Percentiles rank a stretch among this genome's conserved stretches.
phyloP scores from a whole-genome alignment of 2,113 vertebrate species.

The Gymnocephalus cernua region DNA sequence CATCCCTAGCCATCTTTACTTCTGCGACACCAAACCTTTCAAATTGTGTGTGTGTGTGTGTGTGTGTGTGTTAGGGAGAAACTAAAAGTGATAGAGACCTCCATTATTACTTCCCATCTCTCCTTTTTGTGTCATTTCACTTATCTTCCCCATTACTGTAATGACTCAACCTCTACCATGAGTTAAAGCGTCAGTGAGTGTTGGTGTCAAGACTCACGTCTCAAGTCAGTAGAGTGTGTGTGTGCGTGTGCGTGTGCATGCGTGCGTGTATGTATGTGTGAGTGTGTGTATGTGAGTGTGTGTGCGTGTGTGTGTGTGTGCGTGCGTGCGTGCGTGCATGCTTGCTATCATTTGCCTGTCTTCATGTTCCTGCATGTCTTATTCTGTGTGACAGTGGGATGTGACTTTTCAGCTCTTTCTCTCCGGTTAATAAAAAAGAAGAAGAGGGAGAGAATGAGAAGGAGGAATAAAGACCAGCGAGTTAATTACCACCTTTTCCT shows the following conservation, averaged over 20 bases:
- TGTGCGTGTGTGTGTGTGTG: conserved; percentile 18
- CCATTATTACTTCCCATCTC: conserved; percentile 4
- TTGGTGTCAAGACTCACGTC: conserved; percentile 48
- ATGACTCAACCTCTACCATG: conserved; percentile 51
- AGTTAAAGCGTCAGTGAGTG: conserved; percentile 21
- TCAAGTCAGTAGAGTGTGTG: neutral
- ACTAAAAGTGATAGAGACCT: conserved; percentile 30
- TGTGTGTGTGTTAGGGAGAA: neutral
- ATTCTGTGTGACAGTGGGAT: conserved; percentile 50
- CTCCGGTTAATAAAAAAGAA: conserved; percentile 41
- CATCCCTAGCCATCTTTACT: neutral
- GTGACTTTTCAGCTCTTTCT: conserved; percentile 51
- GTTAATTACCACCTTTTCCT: conserved; percentile 76
- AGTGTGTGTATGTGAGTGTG: conserved; percentile 16
- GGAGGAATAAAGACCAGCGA: conserved; percentile 65
- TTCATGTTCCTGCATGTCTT: conserved; percentile 35
- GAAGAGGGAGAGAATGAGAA: conserved; percentile 36
- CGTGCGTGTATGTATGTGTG: conserved; percentile 15
- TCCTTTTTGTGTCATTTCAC: conserved; percentile 34
- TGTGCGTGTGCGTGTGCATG: conserved; percentile 8
- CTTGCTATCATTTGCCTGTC: conserved; percentile 26
- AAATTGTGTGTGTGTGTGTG: neutral
- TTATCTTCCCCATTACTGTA: conserved; percentile 41
- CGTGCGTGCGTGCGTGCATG: neutral
- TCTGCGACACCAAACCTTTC: conserved; percentile 19